Conservation (phyloP, 2,888 invertebrate genomes). For the Carpatolechia fugitivella region DNA sequence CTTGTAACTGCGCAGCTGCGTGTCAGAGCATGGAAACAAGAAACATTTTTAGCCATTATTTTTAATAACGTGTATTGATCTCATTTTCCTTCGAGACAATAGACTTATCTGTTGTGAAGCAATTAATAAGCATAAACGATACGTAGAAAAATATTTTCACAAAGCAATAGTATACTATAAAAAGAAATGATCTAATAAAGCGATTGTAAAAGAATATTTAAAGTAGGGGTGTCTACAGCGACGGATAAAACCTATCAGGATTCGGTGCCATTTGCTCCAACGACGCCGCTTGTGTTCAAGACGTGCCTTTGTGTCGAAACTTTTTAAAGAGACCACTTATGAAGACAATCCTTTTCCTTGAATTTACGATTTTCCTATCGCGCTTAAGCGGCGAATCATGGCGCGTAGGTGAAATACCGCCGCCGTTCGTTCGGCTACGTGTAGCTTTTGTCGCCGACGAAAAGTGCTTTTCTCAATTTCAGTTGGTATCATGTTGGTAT, state of each 20-base stretch:
- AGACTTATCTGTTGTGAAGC: neutral
- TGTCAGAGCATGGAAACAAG: no score
- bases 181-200: slow-evolving; percentile 64
- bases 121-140: slow-evolving; percentile 5
- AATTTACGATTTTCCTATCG: slow-evolving; percentile 75
- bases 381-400: slow-evolving; percentile 71
- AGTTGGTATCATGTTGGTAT: no score
- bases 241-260: slow-evolving; percentile 64
- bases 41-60: no score
- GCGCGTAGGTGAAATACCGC: slow-evolving; percentile 63
- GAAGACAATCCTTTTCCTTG: slow-evolving; percentile 67
- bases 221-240: slow-evolving; percentile 48
- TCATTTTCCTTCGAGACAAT: neutral
- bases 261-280: slow-evolving; percentile 61
- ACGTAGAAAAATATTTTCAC: slow-evolving; percentile 34
- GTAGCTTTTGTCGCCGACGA: slow-evolving; percentile 23
- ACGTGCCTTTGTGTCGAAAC: slow-evolving; percentile 61
- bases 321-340: slow-evolving; percentile 61
- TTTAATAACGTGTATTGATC: no score
- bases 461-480: slow-evolving; percentile 11
- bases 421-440: slow-evolving; percentile 35
- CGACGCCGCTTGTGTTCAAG: slow-evolving; percentile 52
- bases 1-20: no score
- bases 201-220: slow-evolving; percentile 44
- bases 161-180: slow-evolving; percentile 55